A percentile compares a stretch with the other conserved stretches of the same genome.
phyloP scores from a whole-genome alignment of 2,797 vertebrate genomes.

The Saxicola maurus region DNA sequence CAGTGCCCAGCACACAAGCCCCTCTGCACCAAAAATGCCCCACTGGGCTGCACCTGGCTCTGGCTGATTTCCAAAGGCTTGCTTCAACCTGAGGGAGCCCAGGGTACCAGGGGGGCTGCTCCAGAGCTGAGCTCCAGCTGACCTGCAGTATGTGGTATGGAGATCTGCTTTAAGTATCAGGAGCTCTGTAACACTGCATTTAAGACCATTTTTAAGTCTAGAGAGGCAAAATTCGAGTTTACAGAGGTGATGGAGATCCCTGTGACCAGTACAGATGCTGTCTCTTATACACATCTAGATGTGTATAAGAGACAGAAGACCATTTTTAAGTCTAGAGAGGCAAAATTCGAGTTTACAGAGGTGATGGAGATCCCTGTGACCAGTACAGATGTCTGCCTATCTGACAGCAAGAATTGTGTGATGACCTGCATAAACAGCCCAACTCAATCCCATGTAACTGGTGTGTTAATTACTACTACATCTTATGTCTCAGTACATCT shows the following conservation, averaged over 20 bases:
- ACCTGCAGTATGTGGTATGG: not conserved
- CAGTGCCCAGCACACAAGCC: accelerated
- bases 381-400: not conserved
- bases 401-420: not conserved
- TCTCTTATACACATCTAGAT: too few species aligned
- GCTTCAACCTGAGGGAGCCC: not conserved
- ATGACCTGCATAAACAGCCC: not conserved
- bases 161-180: not conserved
- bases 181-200: not conserved
- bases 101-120: accelerated
- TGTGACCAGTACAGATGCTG: not conserved
- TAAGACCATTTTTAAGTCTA: not conserved
- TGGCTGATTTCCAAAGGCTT: not conserved
- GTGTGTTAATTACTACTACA: not conserved
- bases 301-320: too few species aligned
- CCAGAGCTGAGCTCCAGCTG: not conserved
- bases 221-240: not conserved
- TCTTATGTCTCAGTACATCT: not conserved
- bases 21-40: not conserved
- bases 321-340: not conserved
- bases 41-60: accelerated
- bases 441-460: not conserved
- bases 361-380: not conserved
- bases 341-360: not conserved
- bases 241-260: not conserved